phyloP scores from a whole-genome alignment of 2,113 vertebrate species.

The Rhynchopsitta pachyrhyncha region DNA sequence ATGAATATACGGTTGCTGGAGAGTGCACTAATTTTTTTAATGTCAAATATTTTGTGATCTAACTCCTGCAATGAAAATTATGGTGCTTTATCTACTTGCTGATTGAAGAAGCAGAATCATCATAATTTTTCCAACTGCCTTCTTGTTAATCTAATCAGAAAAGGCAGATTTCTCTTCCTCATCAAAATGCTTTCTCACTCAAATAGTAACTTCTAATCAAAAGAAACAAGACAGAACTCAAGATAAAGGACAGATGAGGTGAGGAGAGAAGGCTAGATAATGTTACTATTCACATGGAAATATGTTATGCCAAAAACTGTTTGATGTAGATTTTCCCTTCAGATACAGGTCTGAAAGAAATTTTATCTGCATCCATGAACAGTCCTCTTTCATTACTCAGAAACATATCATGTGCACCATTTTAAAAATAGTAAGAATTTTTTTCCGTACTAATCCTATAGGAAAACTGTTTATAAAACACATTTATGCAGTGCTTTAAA shows the following conservation, averaged over 20 bases:
- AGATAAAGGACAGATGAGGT: not conserved
- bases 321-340: not conserved
- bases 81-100: not conserved
- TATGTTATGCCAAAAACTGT: not conserved
- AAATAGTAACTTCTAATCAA: not conserved
- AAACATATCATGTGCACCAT: not conserved
- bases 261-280: too few relatives aligned
- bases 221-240: not conserved
- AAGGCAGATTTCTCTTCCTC: not conserved
- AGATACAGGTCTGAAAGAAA: not conserved
- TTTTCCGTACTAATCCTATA: not conserved
- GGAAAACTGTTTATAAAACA: not conserved
- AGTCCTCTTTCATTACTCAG: not conserved
- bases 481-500: not conserved
- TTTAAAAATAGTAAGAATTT: not conserved
- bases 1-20: not conserved
- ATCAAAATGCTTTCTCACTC: not conserved
- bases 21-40: not conserved
- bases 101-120: not conserved
- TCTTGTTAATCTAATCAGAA: not conserved
- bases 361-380: not conserved
- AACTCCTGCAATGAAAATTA: not conserved
- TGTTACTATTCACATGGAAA: not conserved
- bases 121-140: not conserved
- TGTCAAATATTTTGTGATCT: not conserved